These are phyloP conservation scores for Pangasianodon gigas DNA, from an alignment of 2,113 vertebrate genomes.

Conservation along the genomic window DNA sequence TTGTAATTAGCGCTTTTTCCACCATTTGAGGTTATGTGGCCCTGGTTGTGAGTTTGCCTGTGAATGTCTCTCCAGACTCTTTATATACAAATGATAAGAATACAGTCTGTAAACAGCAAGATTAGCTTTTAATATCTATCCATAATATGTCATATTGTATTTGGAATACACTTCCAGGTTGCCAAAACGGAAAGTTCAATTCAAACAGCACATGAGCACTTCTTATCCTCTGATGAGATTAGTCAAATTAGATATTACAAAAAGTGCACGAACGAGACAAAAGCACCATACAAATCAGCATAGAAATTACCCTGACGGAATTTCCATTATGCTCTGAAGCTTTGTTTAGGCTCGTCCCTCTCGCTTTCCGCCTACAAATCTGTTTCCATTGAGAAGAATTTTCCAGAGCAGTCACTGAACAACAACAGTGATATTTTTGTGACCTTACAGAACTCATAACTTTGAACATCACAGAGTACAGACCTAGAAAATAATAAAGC, in stretches of 20 bases:
- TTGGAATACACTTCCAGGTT: conserved; percentile 39
- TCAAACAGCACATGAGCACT: conserved; percentile 58
- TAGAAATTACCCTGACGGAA: conserved; percentile 62
- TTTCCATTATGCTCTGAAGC: conserved; percentile 65
- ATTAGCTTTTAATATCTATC: conserved; percentile 45
- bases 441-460: conserved; percentile 45
- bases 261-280: conserved; percentile 57
- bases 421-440: conserved; percentile 64
- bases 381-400: conserved; percentile 62
- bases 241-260: conserved; percentile 63
- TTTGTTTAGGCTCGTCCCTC: conserved; percentile 60
- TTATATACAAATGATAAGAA: background rate
- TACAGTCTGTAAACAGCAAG: conserved; percentile 20
- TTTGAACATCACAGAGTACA: conserved; percentile 28
- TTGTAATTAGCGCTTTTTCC: conserved; percentile 53
- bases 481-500: conserved; percentile 23
- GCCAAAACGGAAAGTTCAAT: conserved; percentile 52
- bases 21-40: conserved; percentile 41
- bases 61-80: background rate
- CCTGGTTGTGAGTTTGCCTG: background rate
- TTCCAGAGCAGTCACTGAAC: conserved; percentile 61
- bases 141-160: conserved; percentile 49
- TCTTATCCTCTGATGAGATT: conserved; percentile 64
- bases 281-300: conserved; percentile 64
- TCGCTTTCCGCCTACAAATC: conserved; percentile 57